Conservation (phyloP, 2,888 invertebrate species). For the Augochlorella aurata region DNA sequence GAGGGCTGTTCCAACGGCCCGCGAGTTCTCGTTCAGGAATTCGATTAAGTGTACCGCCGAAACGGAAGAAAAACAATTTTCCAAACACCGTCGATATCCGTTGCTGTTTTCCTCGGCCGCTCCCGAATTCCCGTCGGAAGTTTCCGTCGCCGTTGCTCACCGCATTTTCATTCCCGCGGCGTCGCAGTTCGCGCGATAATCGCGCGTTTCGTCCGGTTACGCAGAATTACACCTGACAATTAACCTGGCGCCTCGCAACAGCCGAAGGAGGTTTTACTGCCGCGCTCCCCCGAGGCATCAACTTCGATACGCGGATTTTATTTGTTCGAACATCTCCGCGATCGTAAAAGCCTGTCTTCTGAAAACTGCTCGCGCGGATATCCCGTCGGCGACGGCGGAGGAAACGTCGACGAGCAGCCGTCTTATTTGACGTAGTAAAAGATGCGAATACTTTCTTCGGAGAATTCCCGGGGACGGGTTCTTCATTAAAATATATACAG, state of each 20-base stretch:
- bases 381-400: not conserved
- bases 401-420: not conserved
- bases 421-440: not conserved
- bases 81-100: not conserved
- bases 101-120: not conserved
- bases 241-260: too few relatives aligned
- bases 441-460: not conserved
- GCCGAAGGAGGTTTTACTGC: not conserved
- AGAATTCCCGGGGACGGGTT: not conserved
- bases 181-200: not conserved
- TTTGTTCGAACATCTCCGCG: not conserved
- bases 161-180: not conserved
- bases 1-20: not conserved
- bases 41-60: not conserved
- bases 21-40: not conserved
- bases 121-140: not conserved
- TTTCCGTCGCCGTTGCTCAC: not conserved
- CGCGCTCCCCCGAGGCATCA: not conserved
- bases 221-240: not conserved
- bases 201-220: not conserved
- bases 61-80: not conserved
- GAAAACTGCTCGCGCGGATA: not conserved
- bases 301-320: constrained; percentile 11
- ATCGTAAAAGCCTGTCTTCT: not conserved
- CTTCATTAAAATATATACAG: not conserved